Percentiles rank a stretch among this genome's conserved stretches.
These are phyloP conservation scores for Drosophila prosaltans DNA, from an alignment of 1,140 invertebrate genomes.

Conservation along the genomic window DNA sequence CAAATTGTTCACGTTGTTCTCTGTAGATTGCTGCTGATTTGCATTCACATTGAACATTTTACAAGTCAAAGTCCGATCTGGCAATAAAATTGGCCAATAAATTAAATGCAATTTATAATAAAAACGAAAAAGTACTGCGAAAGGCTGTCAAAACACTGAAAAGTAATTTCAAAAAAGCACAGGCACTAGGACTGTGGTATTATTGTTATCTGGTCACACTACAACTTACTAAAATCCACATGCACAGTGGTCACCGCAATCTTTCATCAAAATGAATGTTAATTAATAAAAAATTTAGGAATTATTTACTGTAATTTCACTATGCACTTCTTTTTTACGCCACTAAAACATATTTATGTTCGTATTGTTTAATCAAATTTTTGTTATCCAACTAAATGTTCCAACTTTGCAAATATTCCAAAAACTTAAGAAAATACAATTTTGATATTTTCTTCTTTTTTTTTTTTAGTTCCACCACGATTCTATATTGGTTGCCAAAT, in stretches of 20 bases:
- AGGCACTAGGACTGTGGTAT: not conserved
- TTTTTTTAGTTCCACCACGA: too few relatives aligned
- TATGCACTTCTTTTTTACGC: too few relatives aligned
- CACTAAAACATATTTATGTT: too few relatives aligned
- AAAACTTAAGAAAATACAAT: too few relatives aligned
- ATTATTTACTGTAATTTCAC: too few relatives aligned
- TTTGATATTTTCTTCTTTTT: too few relatives aligned
- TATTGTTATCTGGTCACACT: not conserved
- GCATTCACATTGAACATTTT: conserved; percentile 59
- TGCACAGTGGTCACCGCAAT: not conserved
- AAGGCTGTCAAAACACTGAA: not conserved
- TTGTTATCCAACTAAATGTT: too few relatives aligned
- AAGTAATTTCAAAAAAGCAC: conserved; percentile 3
- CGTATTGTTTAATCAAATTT: too few relatives aligned
- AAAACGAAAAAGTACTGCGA: not conserved
- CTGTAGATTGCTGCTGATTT: conserved; percentile 14
- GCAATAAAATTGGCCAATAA: not conserved
- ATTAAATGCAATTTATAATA: not conserved
- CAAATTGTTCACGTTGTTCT: conserved; percentile 1
- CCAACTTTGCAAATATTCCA: too few relatives aligned
- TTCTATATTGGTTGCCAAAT: too few relatives aligned
- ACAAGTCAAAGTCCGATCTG: not conserved
- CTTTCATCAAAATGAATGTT: not conserved
- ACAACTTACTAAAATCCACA: not conserved
- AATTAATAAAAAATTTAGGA: too few relatives aligned